A percentile compares a stretch with the other conserved stretches of the same genome.
phyloP scores from a whole-genome alignment of 1,140 invertebrate genomes.

The Ditylenchus dipsaci region DNA sequence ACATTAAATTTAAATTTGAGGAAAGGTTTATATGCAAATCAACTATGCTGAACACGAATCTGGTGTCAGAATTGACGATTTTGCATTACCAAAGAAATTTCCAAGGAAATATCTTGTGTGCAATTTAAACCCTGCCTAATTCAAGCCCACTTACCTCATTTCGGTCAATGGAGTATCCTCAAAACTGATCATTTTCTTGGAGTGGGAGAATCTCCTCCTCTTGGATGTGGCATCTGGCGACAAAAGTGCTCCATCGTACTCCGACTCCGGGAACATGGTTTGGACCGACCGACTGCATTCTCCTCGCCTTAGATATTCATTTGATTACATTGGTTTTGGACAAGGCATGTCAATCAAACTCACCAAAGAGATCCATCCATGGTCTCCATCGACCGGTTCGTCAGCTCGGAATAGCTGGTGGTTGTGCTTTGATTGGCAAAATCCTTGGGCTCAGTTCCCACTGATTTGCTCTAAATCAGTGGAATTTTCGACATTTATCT shows the following conservation, averaged over 20 bases:
- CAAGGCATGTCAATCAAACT: no score
- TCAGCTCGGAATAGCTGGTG: not conserved
- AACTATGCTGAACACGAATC: no score
- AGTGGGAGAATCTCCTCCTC: slow-evolving; percentile 23
- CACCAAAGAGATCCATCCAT: slow-evolving; percentile 6
- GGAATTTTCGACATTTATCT: not conserved
- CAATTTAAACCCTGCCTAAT: no score
- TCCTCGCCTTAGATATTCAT: not conserved
- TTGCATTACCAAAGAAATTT: no score
- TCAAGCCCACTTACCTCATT: slow-evolving; percentile 7
- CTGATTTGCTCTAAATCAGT: not conserved
- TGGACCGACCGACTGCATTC: slow-evolving; percentile 25
- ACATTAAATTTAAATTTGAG: no score
- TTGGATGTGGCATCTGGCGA: slow-evolving; percentile 7
- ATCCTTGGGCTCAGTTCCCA: slow-evolving; percentile 10
- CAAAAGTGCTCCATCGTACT: not conserved
- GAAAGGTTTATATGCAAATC: no score
- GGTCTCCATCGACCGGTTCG: slow-evolving; percentile 28
- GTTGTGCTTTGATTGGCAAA: slow-evolving; percentile 23
- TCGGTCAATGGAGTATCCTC: slow-evolving; percentile 24
- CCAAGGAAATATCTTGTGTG: no score
- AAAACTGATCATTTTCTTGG: slow-evolving; percentile 17
- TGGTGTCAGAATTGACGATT: no score
- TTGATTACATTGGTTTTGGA: no score
- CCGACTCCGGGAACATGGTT: slow-evolving; percentile 13